A percentile compares a stretch with the other conserved stretches of the same genome.
phyloP scores from a whole-genome alignment of 2,888 invertebrate genomes.

The Paralinhomoeus sp. region DNA sequence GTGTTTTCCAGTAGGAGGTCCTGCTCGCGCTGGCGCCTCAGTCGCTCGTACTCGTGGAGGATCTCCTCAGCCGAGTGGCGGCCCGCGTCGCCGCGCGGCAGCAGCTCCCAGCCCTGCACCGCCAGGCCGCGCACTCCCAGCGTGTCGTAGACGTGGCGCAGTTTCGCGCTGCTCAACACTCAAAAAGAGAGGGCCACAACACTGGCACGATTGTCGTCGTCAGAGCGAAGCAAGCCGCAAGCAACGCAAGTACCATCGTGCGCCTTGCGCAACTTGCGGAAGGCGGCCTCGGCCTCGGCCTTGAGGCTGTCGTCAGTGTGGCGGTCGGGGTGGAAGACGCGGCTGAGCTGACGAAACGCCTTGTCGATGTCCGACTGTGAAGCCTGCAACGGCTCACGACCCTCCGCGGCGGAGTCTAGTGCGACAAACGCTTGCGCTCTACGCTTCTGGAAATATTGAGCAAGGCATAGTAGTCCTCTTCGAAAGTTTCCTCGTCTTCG shows the following conservation, averaged over 20 bases:
- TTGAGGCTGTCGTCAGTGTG: constrained; percentile 57
- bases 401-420: not conserved
- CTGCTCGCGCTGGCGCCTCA: constrained; percentile 51
- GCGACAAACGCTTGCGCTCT: not conserved
- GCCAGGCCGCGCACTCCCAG: constrained; percentile 37
- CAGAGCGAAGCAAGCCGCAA: not conserved
- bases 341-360: constrained; percentile 66
- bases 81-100: too few relatives aligned
- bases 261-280: constrained; percentile 69
- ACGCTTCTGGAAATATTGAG: not conserved
- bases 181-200: constrained; percentile 4
- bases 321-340: constrained; percentile 83
- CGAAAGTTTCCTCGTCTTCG: not conserved
- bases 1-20: constrained; percentile 59
- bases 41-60: constrained; percentile 71
- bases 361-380: constrained; percentile 64
- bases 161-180: constrained; percentile 71
- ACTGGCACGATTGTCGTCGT: not conserved
- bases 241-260: constrained; percentile 61
- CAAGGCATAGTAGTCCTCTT: not conserved
- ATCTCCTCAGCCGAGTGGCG: too few relatives aligned
- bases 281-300: constrained; percentile 62
- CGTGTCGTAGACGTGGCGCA: constrained; percentile 71
- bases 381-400: constrained; percentile 41
- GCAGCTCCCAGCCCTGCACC: constrained; percentile 26